Conservation (phyloP, 1,140 invertebrate genomes). For the Gyrodactylus salaris region DNA sequence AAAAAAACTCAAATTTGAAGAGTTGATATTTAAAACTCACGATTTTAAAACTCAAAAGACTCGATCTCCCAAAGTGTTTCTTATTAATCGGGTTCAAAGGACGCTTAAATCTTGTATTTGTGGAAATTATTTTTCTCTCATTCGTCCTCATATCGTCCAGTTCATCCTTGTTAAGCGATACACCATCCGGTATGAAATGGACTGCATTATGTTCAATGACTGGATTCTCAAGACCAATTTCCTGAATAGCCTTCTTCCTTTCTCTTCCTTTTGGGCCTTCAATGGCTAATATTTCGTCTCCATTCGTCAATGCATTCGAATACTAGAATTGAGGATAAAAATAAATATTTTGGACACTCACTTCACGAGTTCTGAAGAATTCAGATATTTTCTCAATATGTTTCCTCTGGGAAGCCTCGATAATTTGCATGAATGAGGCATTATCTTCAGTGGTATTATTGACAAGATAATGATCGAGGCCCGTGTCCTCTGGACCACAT, state of each 20-base stretch:
- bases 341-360: no score
- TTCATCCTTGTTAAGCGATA: not conserved
- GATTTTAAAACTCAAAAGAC: not conserved
- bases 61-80: not conserved
- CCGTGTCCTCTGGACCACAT: not conserved
- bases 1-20: no score
- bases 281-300: not conserved
- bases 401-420: not conserved
- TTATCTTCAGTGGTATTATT: not conserved
- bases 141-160: not conserved
- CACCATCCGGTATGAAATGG: not conserved
- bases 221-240: not conserved
- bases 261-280: not conserved
- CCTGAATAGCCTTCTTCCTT: not conserved
- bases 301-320: not conserved
- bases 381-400: not conserved
- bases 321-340: not conserved
- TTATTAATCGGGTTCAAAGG: not conserved
- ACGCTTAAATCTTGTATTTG: not conserved
- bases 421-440: not conserved
- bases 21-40: not conserved
- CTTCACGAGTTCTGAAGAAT: not conserved
- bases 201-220: not conserved
- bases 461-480: not conserved
- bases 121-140: not conserved